These are phyloP conservation scores for Drosophila busckii DNA, from an alignment of 1,140 invertebrate genomes.

Conservation along the genomic window DNA sequence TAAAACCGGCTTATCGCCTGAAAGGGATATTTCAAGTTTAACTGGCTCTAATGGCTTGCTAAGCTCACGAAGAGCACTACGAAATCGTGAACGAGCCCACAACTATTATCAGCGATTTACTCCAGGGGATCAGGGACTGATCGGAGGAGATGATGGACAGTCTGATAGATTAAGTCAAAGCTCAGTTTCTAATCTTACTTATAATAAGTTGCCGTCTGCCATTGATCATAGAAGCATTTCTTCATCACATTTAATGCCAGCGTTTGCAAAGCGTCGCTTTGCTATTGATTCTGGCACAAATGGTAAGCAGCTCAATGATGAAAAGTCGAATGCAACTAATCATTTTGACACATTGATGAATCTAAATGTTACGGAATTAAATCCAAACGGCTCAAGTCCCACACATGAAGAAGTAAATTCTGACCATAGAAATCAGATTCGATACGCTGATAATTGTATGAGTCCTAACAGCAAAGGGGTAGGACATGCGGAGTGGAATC, in stretches of 20 bases:
- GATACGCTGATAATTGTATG: background rate
- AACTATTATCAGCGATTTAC: constrained; percentile 62
- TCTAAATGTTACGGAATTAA: background rate
- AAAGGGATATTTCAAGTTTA: constrained; percentile 38
- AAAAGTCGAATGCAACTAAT: constrained; percentile 13
- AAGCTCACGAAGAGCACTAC: constrained; percentile 50
- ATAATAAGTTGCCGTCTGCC: constrained; percentile 35
- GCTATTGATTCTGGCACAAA: constrained; percentile 3
- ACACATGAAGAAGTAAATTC: background rate
- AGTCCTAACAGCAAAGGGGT: background rate
- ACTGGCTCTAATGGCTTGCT: constrained; percentile 36
- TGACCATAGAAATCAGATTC: constrained; percentile 4
- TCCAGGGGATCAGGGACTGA: constrained; percentile 23
- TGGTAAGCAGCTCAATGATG: constrained; percentile 19
- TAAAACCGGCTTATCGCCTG: constrained; percentile 39
- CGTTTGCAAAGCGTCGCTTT: constrained; percentile 66
- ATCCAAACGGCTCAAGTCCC: constrained; percentile 5
- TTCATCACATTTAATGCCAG: constrained; percentile 77
- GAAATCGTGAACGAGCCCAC: constrained; percentile 57
- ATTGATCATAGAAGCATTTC: constrained; percentile 76
- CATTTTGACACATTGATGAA: background rate
- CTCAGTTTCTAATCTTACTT: constrained; percentile 1
- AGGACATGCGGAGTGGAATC: constrained; percentile 17
- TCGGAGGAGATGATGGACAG: constrained; percentile 34
- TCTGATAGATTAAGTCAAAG: background rate